Evolutionary conservation across 1,140 invertebrate genomes (phyloP), one percentile per base, ranked within the genome.

Genomic region (Heliconius himera): DNA sequence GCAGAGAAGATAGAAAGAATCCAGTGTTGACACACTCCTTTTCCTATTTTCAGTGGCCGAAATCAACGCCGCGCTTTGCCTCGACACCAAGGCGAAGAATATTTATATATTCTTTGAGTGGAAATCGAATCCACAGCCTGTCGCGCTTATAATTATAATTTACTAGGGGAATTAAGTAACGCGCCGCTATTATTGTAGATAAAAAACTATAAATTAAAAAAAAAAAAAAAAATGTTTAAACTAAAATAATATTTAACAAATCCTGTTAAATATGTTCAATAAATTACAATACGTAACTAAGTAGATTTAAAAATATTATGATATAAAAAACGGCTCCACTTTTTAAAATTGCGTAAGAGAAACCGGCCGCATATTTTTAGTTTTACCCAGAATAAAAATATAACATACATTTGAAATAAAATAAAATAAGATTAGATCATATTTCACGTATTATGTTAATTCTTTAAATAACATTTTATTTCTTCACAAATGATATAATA

Each of bases 311-410:
- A 6, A 16, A 16, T 46, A 46, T 46, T 66, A 66, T 29, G 9
- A 66, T 66, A 66, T 22, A 66, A 29, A 66, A 66, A 66, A 16
- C 6, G 3, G 22, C 8, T 66, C 56, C 11, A 66, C 56, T 66
- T 66, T 66, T 66, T 26, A 66, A 66, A 26, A 66, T 66, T 66
- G 22, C 60, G 22, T 66, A 66, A 66, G 8, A 66, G 60, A 66
- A 26, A 26, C 60, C 54, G 54, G 54, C 54, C 54, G 20, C 54
- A 56, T 56, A 56, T 56, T 56, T 56, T 56, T 56, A 22, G 54
- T 56, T 56, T 56, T 56, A 56, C 20, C 54, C 3, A 56, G 8
- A 56, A 56, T 56, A 56, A 56, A 2, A 56, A 56, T 56, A 56
- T 56, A 56, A 26, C 8, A 26, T 29, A 66, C n/a, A 66, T 66